phyloP scores from a whole-genome alignment of 2,113 vertebrate genomes.

The Alexandromys fortis region DNA sequence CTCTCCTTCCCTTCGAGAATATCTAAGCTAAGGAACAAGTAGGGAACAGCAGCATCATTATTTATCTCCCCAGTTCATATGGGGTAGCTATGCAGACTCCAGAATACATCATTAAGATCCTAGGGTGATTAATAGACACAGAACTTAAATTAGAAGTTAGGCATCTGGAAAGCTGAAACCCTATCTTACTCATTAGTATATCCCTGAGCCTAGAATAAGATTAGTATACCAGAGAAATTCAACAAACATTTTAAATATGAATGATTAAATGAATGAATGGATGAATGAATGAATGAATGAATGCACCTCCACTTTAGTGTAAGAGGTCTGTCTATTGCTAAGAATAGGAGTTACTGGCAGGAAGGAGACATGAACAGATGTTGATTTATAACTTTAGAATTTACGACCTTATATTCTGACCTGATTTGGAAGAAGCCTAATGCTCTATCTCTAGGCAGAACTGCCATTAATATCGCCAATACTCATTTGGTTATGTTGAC shows the following conservation, averaged over 20 bases:
- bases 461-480: background rate
- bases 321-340: background rate
- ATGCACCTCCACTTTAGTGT: background rate
- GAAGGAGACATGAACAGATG: background rate
- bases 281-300: background rate
- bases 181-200: background rate
- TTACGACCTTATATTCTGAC: background rate
- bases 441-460: background rate
- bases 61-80: background rate
- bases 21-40: background rate
- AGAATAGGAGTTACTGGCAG: background rate
- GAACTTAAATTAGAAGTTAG: constrained; percentile 27
- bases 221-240: background rate
- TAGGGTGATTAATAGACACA: background rate
- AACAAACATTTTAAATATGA: constrained; percentile 11
- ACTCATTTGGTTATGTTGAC: background rate
- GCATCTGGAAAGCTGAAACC: background rate
- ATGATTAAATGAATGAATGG: background rate
- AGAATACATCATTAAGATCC: background rate
- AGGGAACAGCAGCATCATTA: background rate
- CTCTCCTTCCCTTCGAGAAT: background rate
- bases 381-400: constrained; percentile 21
- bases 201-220: background rate
- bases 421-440: constrained; percentile 17
- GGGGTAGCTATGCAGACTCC: background rate